Percentiles rank a stretch among this genome's conserved stretches.
Evolutionary conservation across 2,888 invertebrate species (phyloP).

Genomic region (Altica lythri): DNA sequence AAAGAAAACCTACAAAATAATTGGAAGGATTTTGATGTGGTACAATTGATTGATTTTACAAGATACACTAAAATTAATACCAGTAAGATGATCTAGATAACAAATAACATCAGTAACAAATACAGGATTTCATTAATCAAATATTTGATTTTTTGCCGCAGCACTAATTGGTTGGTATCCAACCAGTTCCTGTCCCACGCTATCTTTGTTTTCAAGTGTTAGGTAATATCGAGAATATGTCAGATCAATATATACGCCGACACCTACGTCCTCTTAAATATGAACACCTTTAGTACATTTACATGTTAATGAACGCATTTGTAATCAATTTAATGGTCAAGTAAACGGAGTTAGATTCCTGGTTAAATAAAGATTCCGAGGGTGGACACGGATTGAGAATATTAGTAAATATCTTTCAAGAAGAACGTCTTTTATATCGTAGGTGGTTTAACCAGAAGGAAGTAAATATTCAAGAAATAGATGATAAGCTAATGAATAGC

Average conservation of each 20-base stretch:
- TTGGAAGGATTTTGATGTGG: no score
- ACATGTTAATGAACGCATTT: slow-evolving; percentile 28
- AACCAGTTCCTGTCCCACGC: slow-evolving; percentile 18
- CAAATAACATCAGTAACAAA: not conserved
- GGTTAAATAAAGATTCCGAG: not conserved
- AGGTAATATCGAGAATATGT: slow-evolving; percentile 22
- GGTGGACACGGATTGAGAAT: not conserved
- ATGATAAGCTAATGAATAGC: no score
- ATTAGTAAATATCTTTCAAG: no score
- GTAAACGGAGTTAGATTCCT: not conserved
- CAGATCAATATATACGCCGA: slow-evolving; percentile 9
- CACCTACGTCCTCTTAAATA: slow-evolving; percentile 19
- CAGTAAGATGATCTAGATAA: not conserved
- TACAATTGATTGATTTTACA: no score
- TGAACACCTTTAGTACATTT: slow-evolving; percentile 21
- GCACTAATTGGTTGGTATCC: slow-evolving; percentile 12
- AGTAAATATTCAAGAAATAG: no score
- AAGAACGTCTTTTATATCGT: no score
- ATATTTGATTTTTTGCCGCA: not conserved
- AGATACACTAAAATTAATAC: no score
- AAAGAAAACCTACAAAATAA: no score
- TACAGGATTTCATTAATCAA: slow-evolving; percentile 1
- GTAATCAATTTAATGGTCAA: slow-evolving; percentile 25
- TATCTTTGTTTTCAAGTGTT: slow-evolving; percentile 26
- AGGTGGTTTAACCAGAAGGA: no score